phyloP scores from a whole-genome alignment of 2,888 invertebrate species.

The Mythimna ferrago region DNA sequence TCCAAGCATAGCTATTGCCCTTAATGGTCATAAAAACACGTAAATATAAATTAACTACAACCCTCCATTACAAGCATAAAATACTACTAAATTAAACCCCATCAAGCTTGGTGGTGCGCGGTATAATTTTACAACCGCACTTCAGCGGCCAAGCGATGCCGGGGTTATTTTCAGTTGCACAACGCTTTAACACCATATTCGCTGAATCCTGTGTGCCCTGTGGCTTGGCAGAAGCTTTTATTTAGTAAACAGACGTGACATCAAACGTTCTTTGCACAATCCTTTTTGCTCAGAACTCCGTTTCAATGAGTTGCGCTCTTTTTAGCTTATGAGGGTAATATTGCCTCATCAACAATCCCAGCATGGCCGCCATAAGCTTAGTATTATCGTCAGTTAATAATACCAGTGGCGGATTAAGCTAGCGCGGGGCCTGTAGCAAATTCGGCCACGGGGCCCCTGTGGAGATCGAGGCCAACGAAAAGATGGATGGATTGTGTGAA shows the following conservation, averaged over 20 bases:
- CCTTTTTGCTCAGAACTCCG: too few species aligned
- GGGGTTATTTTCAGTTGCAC: conserved; percentile 27
- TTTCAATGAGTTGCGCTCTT: too few species aligned
- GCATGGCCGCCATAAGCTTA: background rate
- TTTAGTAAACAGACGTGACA: too few species aligned
- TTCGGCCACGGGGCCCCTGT: too few species aligned
- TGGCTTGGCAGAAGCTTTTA: too few species aligned
- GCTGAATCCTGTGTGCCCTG: too few species aligned
- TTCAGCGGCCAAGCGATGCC: conserved; percentile 11
- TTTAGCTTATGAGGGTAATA: background rate
- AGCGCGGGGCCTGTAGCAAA: too few species aligned
- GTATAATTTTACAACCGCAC: conserved; percentile 25
- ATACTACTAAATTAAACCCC: conserved; percentile 20
- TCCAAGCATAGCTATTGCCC: too few species aligned
- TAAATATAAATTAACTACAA: conserved; percentile 1
- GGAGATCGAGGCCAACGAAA: too few species aligned
- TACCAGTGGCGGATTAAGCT: too few species aligned
- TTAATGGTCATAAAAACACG: background rate
- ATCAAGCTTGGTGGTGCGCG: background rate
- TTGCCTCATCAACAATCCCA: conserved; percentile 7
- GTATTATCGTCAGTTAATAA: conserved; percentile 12
- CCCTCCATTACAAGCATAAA: conserved; percentile 8
- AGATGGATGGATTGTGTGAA: too few species aligned
- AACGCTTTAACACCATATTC: background rate
- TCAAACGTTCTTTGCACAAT: too few species aligned